Evolutionary conservation across 2,888 invertebrate species (phyloP), one percentile per base, ranked within the genome.

Genomic region (Drosophila longiperda): DNA sequence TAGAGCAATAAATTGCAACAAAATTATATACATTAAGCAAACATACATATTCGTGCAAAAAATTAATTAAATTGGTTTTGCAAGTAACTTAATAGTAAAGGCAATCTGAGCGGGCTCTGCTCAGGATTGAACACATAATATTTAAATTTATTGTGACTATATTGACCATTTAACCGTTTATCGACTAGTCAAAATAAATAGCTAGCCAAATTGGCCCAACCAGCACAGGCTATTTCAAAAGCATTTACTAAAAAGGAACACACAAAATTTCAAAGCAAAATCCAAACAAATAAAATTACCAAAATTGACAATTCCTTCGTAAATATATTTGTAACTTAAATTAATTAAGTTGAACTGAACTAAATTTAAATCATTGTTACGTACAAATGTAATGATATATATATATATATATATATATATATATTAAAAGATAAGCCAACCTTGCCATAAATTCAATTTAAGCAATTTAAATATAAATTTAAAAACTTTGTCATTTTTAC

Each of bases 21-120:
- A 12, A 33, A 34, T 26, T 17, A 45, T 49, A 69, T 20, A 11
- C 17, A 49, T 9, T 68, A 60, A 7, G 7, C 45, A 45, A 20
- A 20, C 3, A 20, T 15, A 3, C 7, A 78, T 64, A 29, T 11
- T 40, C 20, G 20, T 52, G 26, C 32, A 20, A 26, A 52, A 57
- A 66, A 61, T 63, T 66, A 69, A 83, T 80, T 70, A 71, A 52
- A 70, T 57, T 52, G 36, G 38, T 36, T 49, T 34, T 55, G 36
- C n/a, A 45, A 50, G 26, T 34, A 15, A 45, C 61, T 71, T n/a
- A 9, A 29, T 29, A n/a, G 49, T 11, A 20, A 49, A 49, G 40
- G 12, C n/a, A 55, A 38, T 29, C 55, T 55, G 55, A 8, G 7
- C 11, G 23, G 26, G 17, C n/a, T 54, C 4, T 26, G 20, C 5